Evolutionary conservation across 2,888 invertebrate genomes (phyloP).

Genomic region (Xylophagus ater): DNA sequence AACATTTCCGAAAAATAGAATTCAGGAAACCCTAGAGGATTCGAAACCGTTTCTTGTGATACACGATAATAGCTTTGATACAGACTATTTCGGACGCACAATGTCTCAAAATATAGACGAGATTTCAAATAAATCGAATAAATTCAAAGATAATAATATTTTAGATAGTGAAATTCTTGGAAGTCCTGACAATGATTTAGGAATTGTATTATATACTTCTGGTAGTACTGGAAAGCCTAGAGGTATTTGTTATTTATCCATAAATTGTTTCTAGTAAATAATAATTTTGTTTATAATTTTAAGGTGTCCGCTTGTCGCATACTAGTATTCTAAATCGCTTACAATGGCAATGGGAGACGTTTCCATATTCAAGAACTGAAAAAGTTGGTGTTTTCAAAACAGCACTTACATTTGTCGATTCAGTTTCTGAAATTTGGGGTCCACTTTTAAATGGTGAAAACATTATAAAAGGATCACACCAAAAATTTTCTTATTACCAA

Average conservation of each 20-base stretch:
- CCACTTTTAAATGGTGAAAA: slow-evolving; percentile 65
- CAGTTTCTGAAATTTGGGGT: slow-evolving; percentile 79
- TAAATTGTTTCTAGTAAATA: no score
- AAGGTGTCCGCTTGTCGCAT: slow-evolving; percentile 71
- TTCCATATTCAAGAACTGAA: slow-evolving; percentile 61
- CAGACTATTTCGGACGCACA: slow-evolving; percentile 25
- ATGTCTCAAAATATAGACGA: slow-evolving; percentile 26
- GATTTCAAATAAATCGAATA: slow-evolving; percentile 27
- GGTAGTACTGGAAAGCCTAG: slow-evolving; percentile 85
- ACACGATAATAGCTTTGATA: slow-evolving; percentile 45
- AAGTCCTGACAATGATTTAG: slow-evolving; percentile 43
- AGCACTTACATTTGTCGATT: slow-evolving; percentile 83
- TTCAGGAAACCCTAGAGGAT: slow-evolving; percentile 65
- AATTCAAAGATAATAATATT: slow-evolving; percentile 27
- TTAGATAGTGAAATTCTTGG: slow-evolving; percentile 36
- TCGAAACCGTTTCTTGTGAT: slow-evolving; percentile 54
- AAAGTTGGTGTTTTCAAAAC: slow-evolving; percentile 77
- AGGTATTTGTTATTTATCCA: no score
- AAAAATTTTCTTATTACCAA: slow-evolving; percentile 20
- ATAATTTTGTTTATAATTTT: no score
- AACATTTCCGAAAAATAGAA: slow-evolving; percentile 55
- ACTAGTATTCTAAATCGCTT: slow-evolving; percentile 69
- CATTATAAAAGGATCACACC: no score
- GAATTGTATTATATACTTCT: slow-evolving; percentile 71
- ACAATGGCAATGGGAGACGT: slow-evolving; percentile 75